Conservation (phyloP, 92 coral and sea anemone species). For the Parazoanthus darwini region DNA sequence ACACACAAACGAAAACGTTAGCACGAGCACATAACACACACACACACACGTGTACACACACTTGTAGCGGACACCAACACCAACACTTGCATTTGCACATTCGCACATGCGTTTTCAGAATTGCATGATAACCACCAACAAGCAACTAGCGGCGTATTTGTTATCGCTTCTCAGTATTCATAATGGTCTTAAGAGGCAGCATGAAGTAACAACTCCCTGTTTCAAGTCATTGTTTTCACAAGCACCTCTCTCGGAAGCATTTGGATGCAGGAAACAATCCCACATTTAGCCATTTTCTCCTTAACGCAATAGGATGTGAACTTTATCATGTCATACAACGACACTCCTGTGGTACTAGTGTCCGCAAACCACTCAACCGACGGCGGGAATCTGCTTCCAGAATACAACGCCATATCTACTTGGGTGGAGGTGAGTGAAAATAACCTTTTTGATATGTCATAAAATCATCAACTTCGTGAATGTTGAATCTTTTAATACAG, state of each 20-base stretch:
- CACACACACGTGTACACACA: background rate
- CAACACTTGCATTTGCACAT: background rate
- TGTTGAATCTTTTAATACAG: background rate
- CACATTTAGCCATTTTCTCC: background rate
- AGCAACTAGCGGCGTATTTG: background rate
- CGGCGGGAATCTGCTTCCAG: slow-evolving; percentile 61
- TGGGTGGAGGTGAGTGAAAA: slow-evolving; percentile 69
- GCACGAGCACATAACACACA: too few relatives aligned
- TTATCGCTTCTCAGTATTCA: background rate
- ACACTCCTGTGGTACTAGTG: slow-evolving; percentile 59
- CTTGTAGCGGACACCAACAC: background rate
- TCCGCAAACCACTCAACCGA: slow-evolving; percentile 65
- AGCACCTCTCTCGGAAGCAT: background rate
- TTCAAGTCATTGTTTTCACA: background rate
- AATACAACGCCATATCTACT: slow-evolving; percentile 68
- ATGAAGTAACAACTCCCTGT: background rate
- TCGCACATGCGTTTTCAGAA: background rate
- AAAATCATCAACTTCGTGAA: background rate
- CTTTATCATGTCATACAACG: slow-evolving; percentile 49
- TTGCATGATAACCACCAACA: background rate
- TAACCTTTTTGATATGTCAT: background rate
- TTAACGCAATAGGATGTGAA: slow-evolving; percentile 47
- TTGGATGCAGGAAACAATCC: background rate
- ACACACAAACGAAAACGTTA: too few relatives aligned
- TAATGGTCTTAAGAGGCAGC: background rate